phyloP scores from a whole-genome alignment of 2,797 vertebrate species.

The Xenentodon cancila region DNA sequence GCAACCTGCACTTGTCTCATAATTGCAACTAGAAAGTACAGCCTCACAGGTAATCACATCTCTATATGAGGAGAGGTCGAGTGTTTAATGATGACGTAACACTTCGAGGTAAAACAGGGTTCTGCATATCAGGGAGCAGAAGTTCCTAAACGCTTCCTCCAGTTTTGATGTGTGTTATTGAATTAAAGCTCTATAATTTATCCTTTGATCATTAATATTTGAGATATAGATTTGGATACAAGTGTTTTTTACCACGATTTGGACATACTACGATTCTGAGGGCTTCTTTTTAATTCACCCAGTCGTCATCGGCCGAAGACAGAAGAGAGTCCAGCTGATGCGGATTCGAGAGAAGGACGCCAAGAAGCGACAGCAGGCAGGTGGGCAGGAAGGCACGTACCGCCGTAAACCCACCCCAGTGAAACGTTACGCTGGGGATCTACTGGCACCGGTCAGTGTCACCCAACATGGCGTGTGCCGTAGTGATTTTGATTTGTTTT shows the following conservation, averaged over 20 bases:
- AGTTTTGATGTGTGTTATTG: too few relatives aligned
- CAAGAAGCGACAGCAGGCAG: constrained; percentile 84
- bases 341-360: constrained; percentile 86
- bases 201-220: too few relatives aligned
- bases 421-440: constrained; percentile 85
- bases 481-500: constrained; percentile 29
- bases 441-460: constrained; percentile 88
- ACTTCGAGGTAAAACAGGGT: too few relatives aligned
- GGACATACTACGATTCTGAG: background rate
- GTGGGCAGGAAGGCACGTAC: constrained; percentile 83
- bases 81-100: too few relatives aligned
- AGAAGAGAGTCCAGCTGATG: constrained; percentile 88
- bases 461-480: constrained; percentile 63
- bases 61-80: too few relatives aligned
- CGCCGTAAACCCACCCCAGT: constrained; percentile 82
- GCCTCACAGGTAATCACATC: too few relatives aligned
- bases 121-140: too few relatives aligned
- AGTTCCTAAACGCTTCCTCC: too few relatives aligned
- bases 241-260: background rate
- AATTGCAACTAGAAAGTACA: too few relatives aligned
- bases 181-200: too few relatives aligned
- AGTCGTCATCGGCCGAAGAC: constrained; percentile 85
- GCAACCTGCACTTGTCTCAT: too few relatives aligned
- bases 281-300: background rate
- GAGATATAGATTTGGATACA: too few relatives aligned